These are phyloP conservation scores for Ceyx cyanopectus DNA, from an alignment of 2,113 vertebrate species.

Conservation along the genomic window DNA sequence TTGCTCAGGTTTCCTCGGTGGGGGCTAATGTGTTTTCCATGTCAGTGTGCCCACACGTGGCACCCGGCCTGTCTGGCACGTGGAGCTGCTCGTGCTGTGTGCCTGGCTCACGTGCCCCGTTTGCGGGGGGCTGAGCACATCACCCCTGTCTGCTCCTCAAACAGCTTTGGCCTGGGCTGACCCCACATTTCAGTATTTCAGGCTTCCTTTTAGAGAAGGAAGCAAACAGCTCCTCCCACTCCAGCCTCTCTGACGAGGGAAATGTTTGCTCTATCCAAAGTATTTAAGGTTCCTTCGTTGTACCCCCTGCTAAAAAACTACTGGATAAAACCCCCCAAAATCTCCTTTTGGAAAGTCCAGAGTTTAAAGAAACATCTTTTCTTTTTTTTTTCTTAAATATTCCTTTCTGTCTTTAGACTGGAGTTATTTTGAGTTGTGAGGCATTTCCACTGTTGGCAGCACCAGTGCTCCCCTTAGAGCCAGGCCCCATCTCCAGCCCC, in stretches of 20 bases:
- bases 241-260: not conserved
- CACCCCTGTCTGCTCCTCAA: accelerated
- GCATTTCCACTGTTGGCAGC: not conserved
- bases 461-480: not conserved
- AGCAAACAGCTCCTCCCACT: accelerated
- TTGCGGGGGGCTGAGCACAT: accelerated
- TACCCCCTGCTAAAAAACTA: not conserved
- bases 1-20: slow-evolving; percentile 4
- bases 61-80: not conserved
- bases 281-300: not conserved
- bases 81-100: not conserved
- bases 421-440: not conserved
- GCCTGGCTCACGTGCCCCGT: not conserved
- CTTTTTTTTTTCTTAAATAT: not conserved
- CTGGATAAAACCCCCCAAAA: not conserved
- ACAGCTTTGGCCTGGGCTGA: not conserved
- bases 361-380: accelerated
- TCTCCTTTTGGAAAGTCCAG: not conserved
- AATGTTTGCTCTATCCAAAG: not conserved
- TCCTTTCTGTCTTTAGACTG: not conserved
- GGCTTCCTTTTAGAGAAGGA: not conserved
- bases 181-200: not conserved
- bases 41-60: slow-evolving; percentile 10
- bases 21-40: slow-evolving; percentile 61
- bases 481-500: not conserved